Evolutionary conservation across 2,113 vertebrate species (phyloP).

Genomic region (Pollimyrus isidori): DNA sequence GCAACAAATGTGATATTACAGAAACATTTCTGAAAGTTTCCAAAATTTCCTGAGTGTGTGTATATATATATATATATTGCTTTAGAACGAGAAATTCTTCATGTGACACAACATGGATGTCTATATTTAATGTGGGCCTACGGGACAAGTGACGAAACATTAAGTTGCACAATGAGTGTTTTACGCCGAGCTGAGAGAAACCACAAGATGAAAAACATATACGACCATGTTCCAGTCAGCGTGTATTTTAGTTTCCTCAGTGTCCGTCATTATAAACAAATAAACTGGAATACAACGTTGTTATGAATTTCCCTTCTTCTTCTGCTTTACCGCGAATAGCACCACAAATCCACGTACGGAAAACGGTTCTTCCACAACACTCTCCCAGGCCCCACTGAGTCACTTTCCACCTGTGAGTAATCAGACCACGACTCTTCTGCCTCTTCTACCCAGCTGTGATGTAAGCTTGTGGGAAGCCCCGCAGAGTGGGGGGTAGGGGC

Average conservation of each 20-base stretch:
- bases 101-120: background rate
- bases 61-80: background rate
- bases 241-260: background rate
- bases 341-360: background rate
- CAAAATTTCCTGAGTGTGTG: background rate
- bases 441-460: background rate
- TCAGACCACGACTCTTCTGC: background rate
- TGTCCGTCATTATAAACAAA: background rate
- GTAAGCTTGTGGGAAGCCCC: background rate
- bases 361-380: background rate
- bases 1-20: background rate
- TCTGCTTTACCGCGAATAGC: background rate
- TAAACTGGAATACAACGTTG: background rate
- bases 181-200: background rate
- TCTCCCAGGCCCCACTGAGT: background rate
- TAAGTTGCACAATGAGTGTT: background rate
- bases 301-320: background rate
- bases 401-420: conserved; percentile 9
- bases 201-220: background rate
- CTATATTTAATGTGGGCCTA: background rate
- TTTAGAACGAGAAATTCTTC: background rate
- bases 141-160: background rate
- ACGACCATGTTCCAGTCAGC: background rate
- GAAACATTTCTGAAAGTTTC: background rate
- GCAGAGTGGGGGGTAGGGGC: background rate